These are phyloP conservation scores for Hypomecis punctinalis DNA, from an alignment of 2,888 invertebrate species.

Conservation along the genomic window DNA sequence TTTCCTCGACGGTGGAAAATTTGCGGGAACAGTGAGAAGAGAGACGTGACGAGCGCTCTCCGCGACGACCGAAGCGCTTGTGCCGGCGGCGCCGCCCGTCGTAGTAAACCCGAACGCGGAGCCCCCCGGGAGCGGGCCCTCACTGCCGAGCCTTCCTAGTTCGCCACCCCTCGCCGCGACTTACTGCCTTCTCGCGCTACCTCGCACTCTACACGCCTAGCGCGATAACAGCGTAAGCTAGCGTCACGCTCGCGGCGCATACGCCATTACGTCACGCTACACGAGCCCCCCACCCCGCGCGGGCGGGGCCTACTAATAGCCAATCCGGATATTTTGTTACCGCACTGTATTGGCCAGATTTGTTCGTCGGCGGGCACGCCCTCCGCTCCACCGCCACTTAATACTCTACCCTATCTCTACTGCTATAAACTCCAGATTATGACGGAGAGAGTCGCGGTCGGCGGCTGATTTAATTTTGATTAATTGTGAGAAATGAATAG, in stretches of 20 bases:
- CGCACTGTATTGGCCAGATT: conserved; percentile 87
- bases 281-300: conserved; percentile 58
- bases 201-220: conserved; percentile 28
- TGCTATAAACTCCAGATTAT: conserved; percentile 53
- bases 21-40: conserved; percentile 49
- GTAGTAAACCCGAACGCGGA: conserved; percentile 53
- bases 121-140: conserved; percentile 54
- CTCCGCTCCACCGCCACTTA: conserved; percentile 52
- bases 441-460: conserved; percentile 44
- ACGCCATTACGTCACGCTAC: conserved; percentile 48
- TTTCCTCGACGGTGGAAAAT: conserved; percentile 55
- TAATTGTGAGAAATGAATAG: conserved; percentile 83
- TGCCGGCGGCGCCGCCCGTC: conserved; percentile 70
- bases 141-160: conserved; percentile 62
- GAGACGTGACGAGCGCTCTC: conserved; percentile 68
- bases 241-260: conserved; percentile 26
- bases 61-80: conserved; percentile 78
- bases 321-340: conserved; percentile 86
- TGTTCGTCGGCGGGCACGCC: conserved; percentile 80
- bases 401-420: conserved; percentile 56
- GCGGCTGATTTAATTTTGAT: conserved; percentile 82
- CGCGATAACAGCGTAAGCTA: conserved; percentile 22
- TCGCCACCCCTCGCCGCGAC: conserved; percentile 54
- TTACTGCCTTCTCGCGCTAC: conserved; percentile 56
- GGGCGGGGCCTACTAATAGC: conserved; percentile 84